Evolutionary conservation across 2,888 invertebrate species (phyloP).

Genomic region (Hypolimnas misippus): DNA sequence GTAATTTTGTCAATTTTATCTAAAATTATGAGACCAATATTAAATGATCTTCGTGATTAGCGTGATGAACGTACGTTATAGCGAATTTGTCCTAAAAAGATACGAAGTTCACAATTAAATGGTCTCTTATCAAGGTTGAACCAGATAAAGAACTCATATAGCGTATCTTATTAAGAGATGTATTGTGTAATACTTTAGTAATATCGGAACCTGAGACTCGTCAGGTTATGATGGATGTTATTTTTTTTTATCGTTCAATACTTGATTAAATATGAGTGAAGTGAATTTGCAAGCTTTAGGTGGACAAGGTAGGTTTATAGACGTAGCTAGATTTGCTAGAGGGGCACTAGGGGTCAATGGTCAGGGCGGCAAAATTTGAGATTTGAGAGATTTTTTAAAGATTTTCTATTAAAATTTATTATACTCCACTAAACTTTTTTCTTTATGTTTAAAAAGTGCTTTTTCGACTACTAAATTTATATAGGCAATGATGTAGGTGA

Average conservation of each 20-base stretch:
- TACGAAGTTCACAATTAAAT: conserved; percentile 4
- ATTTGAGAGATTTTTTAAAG: no score
- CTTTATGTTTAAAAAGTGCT: no score
- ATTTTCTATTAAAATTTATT: no score
- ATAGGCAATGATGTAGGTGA: no score
- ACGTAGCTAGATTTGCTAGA: no score
- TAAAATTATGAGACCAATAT: conserved; percentile 12
- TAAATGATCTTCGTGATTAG: background rate
- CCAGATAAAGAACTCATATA: conserved; percentile 7
- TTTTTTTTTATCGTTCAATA: no score
- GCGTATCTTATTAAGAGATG: background rate
- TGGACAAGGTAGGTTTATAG: conserved; percentile 43
- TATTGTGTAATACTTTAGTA: background rate
- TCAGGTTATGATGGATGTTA: conserved; percentile 10
- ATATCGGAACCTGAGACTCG: background rate
- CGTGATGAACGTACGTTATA: background rate
- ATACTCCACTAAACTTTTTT: no score
- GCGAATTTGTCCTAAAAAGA: background rate
- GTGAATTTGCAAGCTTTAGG: conserved; percentile 49
- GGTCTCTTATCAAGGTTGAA: conserved; percentile 5
- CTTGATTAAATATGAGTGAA: conserved; percentile 52
- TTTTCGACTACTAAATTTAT: no score
- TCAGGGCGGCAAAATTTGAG: no score
- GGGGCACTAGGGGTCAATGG: no score
- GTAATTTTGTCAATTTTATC: conserved; percentile 20